These are phyloP conservation scores for Steatocranus sp. DNA, from an alignment of 2,797 vertebrate species.

Conservation along the genomic window DNA sequence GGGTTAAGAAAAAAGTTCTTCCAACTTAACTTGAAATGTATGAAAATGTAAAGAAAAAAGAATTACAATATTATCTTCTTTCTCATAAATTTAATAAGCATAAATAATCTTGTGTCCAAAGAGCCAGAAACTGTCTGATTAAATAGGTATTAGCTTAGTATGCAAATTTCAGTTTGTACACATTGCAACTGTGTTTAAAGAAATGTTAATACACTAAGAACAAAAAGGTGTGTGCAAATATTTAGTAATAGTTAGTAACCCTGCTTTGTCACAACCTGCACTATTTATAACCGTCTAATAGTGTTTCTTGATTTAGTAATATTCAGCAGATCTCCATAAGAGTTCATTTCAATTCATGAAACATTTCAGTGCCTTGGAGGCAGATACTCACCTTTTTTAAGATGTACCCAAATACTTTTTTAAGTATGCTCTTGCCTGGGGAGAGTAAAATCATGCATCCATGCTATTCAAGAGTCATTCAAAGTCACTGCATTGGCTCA, in stretches of 20 bases:
- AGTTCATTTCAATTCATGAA: not conserved
- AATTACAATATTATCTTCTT: not conserved
- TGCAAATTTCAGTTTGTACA: not conserved
- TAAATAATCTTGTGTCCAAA: not conserved
- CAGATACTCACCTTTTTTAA: not conserved
- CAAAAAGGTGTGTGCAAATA: not conserved
- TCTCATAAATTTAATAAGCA: not conserved
- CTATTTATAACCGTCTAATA: not conserved
- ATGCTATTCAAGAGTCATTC: not conserved
- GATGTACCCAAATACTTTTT: not conserved
- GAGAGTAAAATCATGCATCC: not conserved
- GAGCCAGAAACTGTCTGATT: not conserved
- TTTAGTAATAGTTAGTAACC: no score
- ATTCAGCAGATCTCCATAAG: not conserved
- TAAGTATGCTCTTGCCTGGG: not conserved
- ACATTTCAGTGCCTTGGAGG: not conserved
- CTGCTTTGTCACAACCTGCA: not conserved
- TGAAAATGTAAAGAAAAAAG: not conserved
- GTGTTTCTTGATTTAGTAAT: not conserved
- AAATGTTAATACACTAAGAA: not conserved
- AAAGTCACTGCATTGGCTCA: not conserved
- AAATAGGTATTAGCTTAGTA: not conserved
- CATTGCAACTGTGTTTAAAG: not conserved
- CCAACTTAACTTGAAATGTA: not conserved
- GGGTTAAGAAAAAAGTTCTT: not conserved